A percentile compares a stretch with the other conserved stretches of the same genome.
phyloP scores from a whole-genome alignment of 2,113 vertebrate species.

The Isichthys henryi region DNA sequence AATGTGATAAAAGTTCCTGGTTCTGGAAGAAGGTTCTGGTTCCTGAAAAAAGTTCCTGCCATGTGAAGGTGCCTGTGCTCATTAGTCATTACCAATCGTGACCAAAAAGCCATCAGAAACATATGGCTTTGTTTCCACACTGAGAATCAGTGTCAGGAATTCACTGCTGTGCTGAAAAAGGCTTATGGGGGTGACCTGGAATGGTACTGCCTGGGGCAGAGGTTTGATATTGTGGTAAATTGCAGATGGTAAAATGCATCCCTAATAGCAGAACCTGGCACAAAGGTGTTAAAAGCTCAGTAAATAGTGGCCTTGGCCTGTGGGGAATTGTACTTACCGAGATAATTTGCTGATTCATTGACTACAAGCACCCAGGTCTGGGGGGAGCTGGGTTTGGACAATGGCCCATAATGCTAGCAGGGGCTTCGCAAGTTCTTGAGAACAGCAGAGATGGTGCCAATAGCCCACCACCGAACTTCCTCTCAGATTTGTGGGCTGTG shows the following conservation, averaged over 20 bases:
- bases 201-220: neutral
- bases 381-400: neutral
- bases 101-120: neutral
- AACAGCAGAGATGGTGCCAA: neutral
- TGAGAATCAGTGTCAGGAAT: neutral
- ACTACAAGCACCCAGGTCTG: neutral
- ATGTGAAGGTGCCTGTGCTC: neutral
- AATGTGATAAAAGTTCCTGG: neutral
- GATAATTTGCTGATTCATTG: no score
- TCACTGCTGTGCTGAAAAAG: neutral
- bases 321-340: neutral
- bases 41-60: neutral
- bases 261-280: conserved; percentile 30
- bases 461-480: neutral
- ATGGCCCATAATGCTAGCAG: neutral
- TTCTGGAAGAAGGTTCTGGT: neutral
- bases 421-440: neutral
- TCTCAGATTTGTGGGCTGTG: neutral
- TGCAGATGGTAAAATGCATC: neutral
- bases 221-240: neutral
- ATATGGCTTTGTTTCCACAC: neutral
- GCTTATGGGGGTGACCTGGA: neutral
- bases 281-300: conserved; percentile 27
- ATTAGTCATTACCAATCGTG: neutral
- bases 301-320: conserved; percentile 6